These are phyloP conservation scores for Zaprionus lineosus DNA, from an alignment of 2,888 invertebrate genomes.

Conservation along the genomic window DNA sequence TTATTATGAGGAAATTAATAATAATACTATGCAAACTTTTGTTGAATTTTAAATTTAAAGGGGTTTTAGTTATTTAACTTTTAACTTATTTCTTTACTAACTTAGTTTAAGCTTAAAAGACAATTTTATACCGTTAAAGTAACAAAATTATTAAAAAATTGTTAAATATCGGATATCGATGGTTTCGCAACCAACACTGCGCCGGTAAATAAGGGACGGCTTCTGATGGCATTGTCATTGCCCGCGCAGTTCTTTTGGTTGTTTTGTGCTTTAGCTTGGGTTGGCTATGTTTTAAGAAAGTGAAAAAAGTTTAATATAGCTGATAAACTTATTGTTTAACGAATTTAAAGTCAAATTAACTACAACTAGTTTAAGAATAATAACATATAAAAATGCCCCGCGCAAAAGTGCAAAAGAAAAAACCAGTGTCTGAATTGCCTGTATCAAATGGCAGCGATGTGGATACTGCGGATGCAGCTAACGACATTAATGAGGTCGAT, in stretches of 20 bases:
- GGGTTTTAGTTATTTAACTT: no score
- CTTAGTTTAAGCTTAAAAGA: no score
- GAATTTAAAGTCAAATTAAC: neutral
- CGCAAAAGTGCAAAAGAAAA: slow-evolving; percentile 53
- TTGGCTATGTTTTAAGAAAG: slow-evolving; percentile 1
- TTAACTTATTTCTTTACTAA: no score
- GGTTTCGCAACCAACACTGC: slow-evolving; percentile 4
- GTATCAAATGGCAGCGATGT: slow-evolving; percentile 44
- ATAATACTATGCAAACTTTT: neutral
- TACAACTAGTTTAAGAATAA: neutral
- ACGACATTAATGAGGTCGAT: slow-evolving; percentile 4
- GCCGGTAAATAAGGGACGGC: slow-evolving; percentile 36
- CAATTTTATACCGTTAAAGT: no score
- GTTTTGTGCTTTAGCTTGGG: slow-evolving; percentile 10
- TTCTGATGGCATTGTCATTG: slow-evolving; percentile 39
- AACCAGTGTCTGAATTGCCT: slow-evolving; percentile 25
- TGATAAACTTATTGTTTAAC: neutral
- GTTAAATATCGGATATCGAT: slow-evolving; percentile 19
- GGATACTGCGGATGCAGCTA: slow-evolving; percentile 3
- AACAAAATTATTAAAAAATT: no score
- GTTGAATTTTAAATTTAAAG: neutral
- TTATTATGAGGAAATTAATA: no score
- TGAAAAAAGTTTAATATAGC: neutral
- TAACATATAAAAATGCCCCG: slow-evolving; percentile 60
- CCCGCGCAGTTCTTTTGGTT: slow-evolving; percentile 36